Percentiles rank a stretch among this genome's conserved stretches.
Evolutionary conservation across 92 coral and sea anemone genomes (phyloP).

Genomic region (Ricordea florida): DNA sequence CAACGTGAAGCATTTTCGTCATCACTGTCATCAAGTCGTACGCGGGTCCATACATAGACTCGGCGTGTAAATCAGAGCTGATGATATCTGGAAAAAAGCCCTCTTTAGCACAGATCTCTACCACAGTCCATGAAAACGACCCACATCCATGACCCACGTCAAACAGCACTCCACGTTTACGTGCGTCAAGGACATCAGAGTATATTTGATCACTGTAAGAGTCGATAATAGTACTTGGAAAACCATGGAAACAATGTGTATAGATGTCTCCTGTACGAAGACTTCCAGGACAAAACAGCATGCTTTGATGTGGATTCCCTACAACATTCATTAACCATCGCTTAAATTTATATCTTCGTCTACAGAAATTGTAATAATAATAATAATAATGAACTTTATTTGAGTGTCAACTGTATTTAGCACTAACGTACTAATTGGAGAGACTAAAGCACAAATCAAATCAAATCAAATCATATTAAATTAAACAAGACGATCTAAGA

Average conservation of each 20-base stretch:
- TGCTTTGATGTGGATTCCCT: slow-evolving; percentile 36
- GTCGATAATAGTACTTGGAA: slow-evolving; percentile 65
- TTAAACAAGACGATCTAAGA: no score
- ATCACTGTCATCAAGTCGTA: slow-evolving; percentile 77
- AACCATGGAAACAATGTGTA: slow-evolving; percentile 75
- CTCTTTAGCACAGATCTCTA: slow-evolving; percentile 81
- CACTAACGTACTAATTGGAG: no score
- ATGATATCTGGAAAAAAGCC: slow-evolving; percentile 86
- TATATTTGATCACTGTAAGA: slow-evolving; percentile 24
- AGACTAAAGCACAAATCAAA: no score
- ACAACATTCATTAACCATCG: not conserved
- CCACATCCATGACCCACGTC: slow-evolving; percentile 93
- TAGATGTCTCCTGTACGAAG: slow-evolving; percentile 78
- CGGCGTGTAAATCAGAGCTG: slow-evolving; percentile 79
- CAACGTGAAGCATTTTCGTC: slow-evolving; percentile 82
- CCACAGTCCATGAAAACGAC: slow-evolving; percentile 89
- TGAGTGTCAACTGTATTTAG: no score
- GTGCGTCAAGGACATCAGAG: slow-evolving; percentile 60
- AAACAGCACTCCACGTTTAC: slow-evolving; percentile 74
- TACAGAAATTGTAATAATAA: not conserved
- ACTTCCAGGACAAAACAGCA: slow-evolving; percentile 79
- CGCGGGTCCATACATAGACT: slow-evolving; percentile 70
- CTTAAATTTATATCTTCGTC: not conserved
- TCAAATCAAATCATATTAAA: no score
- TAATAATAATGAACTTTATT: not conserved